These are phyloP conservation scores for Synergus itoensis DNA, from an alignment of 2,888 invertebrate genomes.

Conservation along the genomic window DNA sequence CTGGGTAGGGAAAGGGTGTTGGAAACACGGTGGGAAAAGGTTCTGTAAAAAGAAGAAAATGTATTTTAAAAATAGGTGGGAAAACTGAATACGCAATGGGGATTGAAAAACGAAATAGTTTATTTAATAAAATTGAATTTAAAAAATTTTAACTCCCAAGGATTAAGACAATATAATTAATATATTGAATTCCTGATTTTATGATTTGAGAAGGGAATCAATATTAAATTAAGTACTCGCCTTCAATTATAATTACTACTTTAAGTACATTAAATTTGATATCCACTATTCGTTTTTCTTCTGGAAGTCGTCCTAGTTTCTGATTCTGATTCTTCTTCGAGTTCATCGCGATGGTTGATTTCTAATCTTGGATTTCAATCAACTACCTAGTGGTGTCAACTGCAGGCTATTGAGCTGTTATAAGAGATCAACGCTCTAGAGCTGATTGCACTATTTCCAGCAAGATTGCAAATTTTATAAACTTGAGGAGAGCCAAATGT, in stretches of 20 bases:
- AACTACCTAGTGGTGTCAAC: constrained; percentile 34
- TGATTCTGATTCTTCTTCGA: constrained; percentile 6
- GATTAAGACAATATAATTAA: not conserved
- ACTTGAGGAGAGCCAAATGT: not conserved
- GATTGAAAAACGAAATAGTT: too few relatives aligned
- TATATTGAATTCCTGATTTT: too few relatives aligned
- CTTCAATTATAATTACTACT: not conserved
- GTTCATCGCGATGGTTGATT: constrained; percentile 31
- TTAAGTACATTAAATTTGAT: not conserved
- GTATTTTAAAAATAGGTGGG: too few relatives aligned
- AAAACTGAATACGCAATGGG: too few relatives aligned
- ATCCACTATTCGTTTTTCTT: not conserved
- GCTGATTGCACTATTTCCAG: constrained; percentile 31
- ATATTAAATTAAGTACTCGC: not conserved
- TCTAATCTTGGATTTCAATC: constrained; percentile 39
- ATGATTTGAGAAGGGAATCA: not conserved
- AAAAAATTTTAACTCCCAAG: too few relatives aligned
- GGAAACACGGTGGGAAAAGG: too few relatives aligned
- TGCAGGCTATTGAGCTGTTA: constrained; percentile 14
- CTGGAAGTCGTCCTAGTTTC: constrained; percentile 23
- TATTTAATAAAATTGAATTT: too few relatives aligned
- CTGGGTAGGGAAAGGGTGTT: too few relatives aligned
- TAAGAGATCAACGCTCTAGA: constrained; percentile 18
- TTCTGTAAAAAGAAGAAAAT: too few relatives aligned
- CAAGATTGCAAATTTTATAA: constrained; percentile 15